A percentile compares a stretch with the other conserved stretches of the same genome.
Evolutionary conservation across 2,888 invertebrate genomes (phyloP).

Genomic region (Euzophera pinguis): DNA sequence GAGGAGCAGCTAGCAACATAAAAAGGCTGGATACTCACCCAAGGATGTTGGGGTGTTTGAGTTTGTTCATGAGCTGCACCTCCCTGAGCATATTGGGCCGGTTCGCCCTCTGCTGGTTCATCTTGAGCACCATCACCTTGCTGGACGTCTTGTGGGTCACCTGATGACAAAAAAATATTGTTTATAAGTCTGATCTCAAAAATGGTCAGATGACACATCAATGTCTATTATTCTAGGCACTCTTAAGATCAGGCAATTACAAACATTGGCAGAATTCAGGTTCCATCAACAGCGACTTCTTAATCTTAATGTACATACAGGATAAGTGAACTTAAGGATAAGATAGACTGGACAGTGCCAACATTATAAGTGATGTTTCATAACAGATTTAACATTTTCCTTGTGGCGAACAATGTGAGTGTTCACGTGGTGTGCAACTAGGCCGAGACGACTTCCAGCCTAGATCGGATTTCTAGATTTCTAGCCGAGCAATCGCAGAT

Average conservation of each 20-base stretch:
- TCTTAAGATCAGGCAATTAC: too few relatives aligned
- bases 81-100: constrained; percentile 97
- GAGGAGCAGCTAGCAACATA: too few relatives aligned
- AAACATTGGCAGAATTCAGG: too few relatives aligned
- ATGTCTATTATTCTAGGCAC: too few relatives aligned
- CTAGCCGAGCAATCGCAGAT: constrained; percentile 23
- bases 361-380: background rate
- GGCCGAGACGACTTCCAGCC: constrained; percentile 45
- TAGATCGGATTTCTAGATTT: constrained; percentile 56
- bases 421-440: constrained; percentile 25
- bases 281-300: too few relatives aligned
- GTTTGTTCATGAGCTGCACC: constrained; percentile 97
- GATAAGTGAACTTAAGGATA: too few relatives aligned
- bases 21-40: constrained; percentile 78
- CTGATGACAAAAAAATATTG: constrained; percentile 70
- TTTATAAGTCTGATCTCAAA: background rate
- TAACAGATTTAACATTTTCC: background rate
- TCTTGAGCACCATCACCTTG: constrained; percentile 98
- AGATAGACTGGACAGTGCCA: too few relatives aligned
- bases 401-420: background rate
- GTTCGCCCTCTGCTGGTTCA: constrained; percentile 96
- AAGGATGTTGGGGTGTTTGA: constrained; percentile 96
- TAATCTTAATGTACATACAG: too few relatives aligned
- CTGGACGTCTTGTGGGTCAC: constrained; percentile 96
- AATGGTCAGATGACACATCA: too few relatives aligned